Percentiles rank a stretch among this genome's conserved stretches.
Conservation (phyloP, 2,113 vertebrate genomes). For the Pelodiscus sinensis region DNA sequence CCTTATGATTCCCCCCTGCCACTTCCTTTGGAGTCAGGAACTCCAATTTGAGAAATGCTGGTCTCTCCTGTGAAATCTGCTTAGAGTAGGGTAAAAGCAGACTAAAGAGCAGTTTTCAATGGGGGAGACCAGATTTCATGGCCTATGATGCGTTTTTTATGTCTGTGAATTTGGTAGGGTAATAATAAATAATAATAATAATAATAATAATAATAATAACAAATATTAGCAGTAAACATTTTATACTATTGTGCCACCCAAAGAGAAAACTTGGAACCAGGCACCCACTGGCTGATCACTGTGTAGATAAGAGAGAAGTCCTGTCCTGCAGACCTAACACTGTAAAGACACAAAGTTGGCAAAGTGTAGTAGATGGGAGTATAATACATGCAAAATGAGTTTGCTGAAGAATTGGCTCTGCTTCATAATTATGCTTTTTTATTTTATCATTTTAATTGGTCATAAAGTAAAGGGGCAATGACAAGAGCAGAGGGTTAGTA, state of each 20-base stretch:
- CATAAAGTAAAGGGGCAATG: not conserved
- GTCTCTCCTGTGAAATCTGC: too few species aligned
- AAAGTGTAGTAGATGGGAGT: not conserved
- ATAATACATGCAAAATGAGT: not conserved
- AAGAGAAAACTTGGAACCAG: not conserved
- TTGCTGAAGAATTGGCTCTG: not conserved
- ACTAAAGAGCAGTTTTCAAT: too few species aligned
- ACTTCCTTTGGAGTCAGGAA: too few species aligned
- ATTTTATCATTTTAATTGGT: slow-evolving; percentile 9
- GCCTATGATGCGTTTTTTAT: too few species aligned
- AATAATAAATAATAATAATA: too few species aligned
- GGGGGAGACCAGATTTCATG: too few species aligned
- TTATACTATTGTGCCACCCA: not conserved
- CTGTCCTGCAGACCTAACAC: not conserved
- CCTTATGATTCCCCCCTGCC: too few species aligned
- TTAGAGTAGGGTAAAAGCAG: too few species aligned
- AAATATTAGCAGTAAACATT: not conserved
- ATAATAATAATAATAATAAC: too few species aligned
- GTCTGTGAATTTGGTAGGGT: too few species aligned
- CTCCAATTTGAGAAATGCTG: too few species aligned
- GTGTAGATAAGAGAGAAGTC: not conserved
- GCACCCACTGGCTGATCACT: not conserved
- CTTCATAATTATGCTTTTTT: not conserved
- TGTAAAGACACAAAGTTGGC: not conserved
- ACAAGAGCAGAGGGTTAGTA: not conserved